These are phyloP conservation scores for Oplegnathus fasciatus DNA, from an alignment of 2,113 vertebrate species.

Conservation along the genomic window DNA sequence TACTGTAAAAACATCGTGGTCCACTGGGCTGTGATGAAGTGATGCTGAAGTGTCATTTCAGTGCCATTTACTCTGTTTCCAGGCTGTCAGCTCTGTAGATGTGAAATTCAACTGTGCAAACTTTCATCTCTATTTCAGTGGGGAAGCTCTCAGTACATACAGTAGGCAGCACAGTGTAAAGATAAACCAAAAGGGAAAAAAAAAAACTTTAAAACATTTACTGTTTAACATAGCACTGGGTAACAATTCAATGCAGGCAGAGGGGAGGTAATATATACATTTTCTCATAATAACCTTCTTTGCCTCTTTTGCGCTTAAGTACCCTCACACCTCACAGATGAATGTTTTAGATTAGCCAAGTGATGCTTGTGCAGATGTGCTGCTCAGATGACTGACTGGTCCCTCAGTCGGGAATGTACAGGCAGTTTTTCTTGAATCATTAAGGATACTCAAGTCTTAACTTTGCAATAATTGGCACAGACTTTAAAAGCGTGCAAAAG, in stretches of 20 bases:
- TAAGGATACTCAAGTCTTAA: slow-evolving; percentile 2
- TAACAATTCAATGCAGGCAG: not conserved
- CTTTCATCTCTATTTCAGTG: slow-evolving; percentile 6
- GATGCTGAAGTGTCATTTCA: not conserved
- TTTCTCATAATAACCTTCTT: slow-evolving; percentile 1
- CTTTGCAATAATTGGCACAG: slow-evolving; percentile 1
- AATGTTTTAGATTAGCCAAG: slow-evolving; percentile 7
- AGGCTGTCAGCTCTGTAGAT: not conserved
- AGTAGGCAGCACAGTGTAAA: not conserved
- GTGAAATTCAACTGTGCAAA: slow-evolving; percentile 4
- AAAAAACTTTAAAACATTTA: not conserved
- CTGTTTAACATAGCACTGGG: not conserved
- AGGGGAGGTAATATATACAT: not conserved
- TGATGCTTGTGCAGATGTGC: not conserved
- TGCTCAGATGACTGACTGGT: slow-evolving; percentile 11
- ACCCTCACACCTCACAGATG: not conserved
- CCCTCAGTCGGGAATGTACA: not conserved
- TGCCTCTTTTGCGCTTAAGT: not conserved
- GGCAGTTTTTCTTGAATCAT: slow-evolving; percentile 19
- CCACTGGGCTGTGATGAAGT: not conserved
- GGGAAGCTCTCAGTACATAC: not conserved
- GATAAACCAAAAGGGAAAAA: not conserved
- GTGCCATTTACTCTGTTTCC: slow-evolving; percentile 5
- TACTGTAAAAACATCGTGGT: not conserved
- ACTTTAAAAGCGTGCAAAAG: slow-evolving; percentile 15